Percentiles rank a stretch among this genome's conserved stretches.
Evolutionary conservation across 2,113 vertebrate species (phyloP).

Genomic region (Cyprinodon tularosa): DNA sequence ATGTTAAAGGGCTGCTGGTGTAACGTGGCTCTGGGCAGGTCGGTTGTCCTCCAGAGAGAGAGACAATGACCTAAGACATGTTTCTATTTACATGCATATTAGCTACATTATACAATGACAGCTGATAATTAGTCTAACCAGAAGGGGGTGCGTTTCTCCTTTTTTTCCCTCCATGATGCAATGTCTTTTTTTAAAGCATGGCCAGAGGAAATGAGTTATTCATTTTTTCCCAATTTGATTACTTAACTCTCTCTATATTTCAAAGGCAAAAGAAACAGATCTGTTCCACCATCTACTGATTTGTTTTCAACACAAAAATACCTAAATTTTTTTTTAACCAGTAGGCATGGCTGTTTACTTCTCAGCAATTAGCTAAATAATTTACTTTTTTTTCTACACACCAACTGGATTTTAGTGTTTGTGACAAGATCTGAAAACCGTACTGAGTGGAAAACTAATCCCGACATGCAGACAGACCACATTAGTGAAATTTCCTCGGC

Average conservation of each 20-base stretch:
- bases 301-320: neutral
- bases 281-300: neutral
- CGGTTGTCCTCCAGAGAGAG: conserved; percentile 26
- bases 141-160: neutral
- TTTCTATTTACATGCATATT: conserved; percentile 49
- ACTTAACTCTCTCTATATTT: conserved; percentile 7
- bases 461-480: conserved; percentile 66
- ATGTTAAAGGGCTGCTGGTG: conserved; percentile 47
- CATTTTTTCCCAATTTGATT: conserved; percentile 2
- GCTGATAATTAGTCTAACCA: conserved; percentile 44
- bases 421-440: conserved; percentile 32
- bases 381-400: conserved; percentile 39
- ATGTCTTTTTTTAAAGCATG: conserved; percentile 22
- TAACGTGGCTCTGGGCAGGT: conserved; percentile 4
- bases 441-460: conserved; percentile 61
- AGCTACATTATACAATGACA: conserved; percentile 39
- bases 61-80: conserved; percentile 36
- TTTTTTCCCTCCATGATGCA: conserved; percentile 1
- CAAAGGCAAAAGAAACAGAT: neutral
- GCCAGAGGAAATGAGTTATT: conserved; percentile 8
- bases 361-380: conserved; percentile 17
- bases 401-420: conserved; percentile 52
- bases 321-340: neutral
- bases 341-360: neutral
- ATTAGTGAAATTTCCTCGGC: conserved; percentile 59